A percentile compares a stretch with the other conserved stretches of the same genome.
These are phyloP conservation scores for Onchidella celtica DNA, from an alignment of 2,888 invertebrate species.

Conservation along the genomic window DNA sequence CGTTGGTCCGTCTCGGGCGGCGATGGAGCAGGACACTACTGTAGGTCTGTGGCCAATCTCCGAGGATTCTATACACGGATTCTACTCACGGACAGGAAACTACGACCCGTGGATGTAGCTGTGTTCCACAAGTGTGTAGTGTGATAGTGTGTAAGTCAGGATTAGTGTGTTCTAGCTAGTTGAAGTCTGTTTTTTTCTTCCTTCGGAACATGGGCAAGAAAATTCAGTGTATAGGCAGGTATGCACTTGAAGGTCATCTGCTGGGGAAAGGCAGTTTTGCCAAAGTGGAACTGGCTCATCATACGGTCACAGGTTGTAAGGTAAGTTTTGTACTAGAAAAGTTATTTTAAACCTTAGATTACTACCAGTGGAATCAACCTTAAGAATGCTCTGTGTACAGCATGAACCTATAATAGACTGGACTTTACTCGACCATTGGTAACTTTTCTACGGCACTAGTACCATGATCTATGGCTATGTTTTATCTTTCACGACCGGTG, in stretches of 20 bases:
- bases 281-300: constrained; percentile 87
- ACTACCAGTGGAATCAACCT: no score
- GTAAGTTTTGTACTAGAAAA: no score
- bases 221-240: constrained; percentile 84
- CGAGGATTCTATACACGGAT: not conserved
- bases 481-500: no score
- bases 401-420: no score
- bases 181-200: not conserved
- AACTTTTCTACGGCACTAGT: no score
- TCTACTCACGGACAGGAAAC: not conserved
- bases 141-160: not conserved
- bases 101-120: constrained; percentile 5
- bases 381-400: no score
- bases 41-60: not conserved
- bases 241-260: constrained; percentile 86
- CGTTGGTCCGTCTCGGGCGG: not conserved
- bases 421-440: no score
- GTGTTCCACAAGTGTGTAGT: not conserved
- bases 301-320: constrained; percentile 86
- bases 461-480: no score
- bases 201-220: constrained; percentile 77
- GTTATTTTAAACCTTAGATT: no score
- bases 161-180: not conserved
- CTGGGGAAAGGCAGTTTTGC: constrained; percentile 90
- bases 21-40: constrained; percentile 5